These are phyloP conservation scores for Psix sp. DNA, from an alignment of 1,140 invertebrate genomes.

Conservation along the genomic window DNA sequence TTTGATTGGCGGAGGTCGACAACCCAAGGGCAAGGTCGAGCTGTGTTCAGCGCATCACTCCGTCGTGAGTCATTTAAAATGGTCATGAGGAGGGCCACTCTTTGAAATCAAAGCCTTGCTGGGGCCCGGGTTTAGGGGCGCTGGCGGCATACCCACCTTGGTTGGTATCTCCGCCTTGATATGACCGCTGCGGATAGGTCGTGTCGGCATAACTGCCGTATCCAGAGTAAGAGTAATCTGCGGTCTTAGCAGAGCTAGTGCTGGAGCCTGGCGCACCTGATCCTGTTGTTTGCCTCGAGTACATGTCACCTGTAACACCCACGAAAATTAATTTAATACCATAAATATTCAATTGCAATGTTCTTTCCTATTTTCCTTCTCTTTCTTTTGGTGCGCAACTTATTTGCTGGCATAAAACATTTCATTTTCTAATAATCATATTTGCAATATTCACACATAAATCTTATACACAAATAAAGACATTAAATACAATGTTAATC, in stretches of 20 bases:
- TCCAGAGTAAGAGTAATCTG: constrained; percentile 76
- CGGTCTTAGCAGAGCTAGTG: constrained; percentile 76
- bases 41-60: constrained; percentile 72
- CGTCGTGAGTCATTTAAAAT: constrained; percentile 75
- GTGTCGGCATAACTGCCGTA: constrained; percentile 77
- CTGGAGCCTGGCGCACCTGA: constrained; percentile 78
- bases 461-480: too few relatives aligned
- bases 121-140: constrained; percentile 76
- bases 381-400: too few relatives aligned
- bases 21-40: constrained; percentile 73
- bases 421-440: too few relatives aligned
- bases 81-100: constrained; percentile 81
- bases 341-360: neutral
- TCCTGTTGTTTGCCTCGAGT: constrained; percentile 77
- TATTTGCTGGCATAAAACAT: too few relatives aligned
- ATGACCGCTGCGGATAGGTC: constrained; percentile 75
- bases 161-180: constrained; percentile 76
- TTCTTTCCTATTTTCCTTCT: neutral
- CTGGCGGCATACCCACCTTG: constrained; percentile 79
- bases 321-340: constrained; percentile 26
- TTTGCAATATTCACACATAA: too few relatives aligned
- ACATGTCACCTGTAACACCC: constrained; percentile 78
- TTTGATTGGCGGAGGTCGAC: constrained; percentile 43
- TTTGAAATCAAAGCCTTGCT: constrained; percentile 80
- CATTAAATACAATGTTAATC: too few relatives aligned